phyloP scores from a whole-genome alignment of 1,140 invertebrate species.

The Ericerus pela region DNA sequence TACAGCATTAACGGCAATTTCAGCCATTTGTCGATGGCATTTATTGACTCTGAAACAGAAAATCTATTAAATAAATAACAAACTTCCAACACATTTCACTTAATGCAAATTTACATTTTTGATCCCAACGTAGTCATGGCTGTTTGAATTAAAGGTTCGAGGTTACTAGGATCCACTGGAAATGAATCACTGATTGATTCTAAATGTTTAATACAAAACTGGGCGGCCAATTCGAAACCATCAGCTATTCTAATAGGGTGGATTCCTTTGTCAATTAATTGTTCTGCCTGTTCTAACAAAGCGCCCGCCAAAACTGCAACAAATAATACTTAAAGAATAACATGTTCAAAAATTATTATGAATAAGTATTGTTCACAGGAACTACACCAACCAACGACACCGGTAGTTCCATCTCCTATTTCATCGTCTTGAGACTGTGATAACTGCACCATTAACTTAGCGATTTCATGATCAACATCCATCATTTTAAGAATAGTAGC shows the following conservation, averaged over 20 bases:
- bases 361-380: not conserved
- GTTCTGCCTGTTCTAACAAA: constrained; percentile 86
- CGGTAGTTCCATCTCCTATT: constrained; percentile 98
- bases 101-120: constrained; percentile 62
- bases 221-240: constrained; percentile 94
- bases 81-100: constrained; percentile 15
- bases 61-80: not conserved
- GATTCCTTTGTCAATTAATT: constrained; percentile 87
- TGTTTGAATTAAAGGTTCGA: constrained; percentile 79
- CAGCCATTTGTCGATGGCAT: constrained; percentile 90
- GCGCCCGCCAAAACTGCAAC: constrained; percentile 66
- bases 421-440: constrained; percentile 99
- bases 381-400: constrained; percentile 76
- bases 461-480: constrained; percentile 98
- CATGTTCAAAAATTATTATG: not conserved
- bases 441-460: constrained; percentile 93
- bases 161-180: constrained; percentile 62
- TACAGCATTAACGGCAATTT: constrained; percentile 95
- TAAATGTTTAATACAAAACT: constrained; percentile 71
- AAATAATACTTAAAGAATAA: constrained; percentile 17
- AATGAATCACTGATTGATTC: constrained; percentile 81
- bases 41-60: constrained; percentile 48
- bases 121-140: constrained; percentile 98
- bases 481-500: constrained; percentile 98
- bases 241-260: constrained; percentile 98